phyloP scores from a whole-genome alignment of 2,797 vertebrate genomes.

The Leucoraja ocellata region DNA sequence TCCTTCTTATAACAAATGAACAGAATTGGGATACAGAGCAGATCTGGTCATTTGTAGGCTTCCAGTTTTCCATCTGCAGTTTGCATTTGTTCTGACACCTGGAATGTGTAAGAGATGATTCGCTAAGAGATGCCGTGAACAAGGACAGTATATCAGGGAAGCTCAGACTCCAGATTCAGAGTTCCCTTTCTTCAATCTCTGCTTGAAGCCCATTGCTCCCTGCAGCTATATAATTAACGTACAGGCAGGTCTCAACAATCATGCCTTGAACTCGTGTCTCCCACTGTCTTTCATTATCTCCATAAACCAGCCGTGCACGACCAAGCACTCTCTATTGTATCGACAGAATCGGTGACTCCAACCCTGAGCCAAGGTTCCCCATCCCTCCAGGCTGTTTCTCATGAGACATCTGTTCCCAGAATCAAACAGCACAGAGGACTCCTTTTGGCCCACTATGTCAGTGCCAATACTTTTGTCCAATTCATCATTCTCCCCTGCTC shows the following conservation, averaged over 20 bases:
- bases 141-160: not conserved
- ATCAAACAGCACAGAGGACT: not conserved
- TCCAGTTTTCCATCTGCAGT: not conserved
- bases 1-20: not conserved
- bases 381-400: constrained; percentile 15
- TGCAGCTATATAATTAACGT: constrained; percentile 36
- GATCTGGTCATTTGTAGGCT: not conserved
- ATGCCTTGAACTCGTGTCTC: constrained; percentile 12
- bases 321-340: constrained; percentile 9
- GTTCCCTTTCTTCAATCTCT: constrained; percentile 6
- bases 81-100: not conserved
- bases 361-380: not conserved
- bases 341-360: not conserved
- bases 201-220: constrained; percentile 31
- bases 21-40: not conserved
- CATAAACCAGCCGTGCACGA: too few relatives aligned
- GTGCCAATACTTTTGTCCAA: not conserved
- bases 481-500: not conserved
- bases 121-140: not conserved
- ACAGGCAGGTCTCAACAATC: constrained; percentile 18
- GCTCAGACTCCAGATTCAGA: constrained; percentile 2
- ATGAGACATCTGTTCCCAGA: constrained; percentile 23
- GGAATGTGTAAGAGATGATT: constrained; percentile 28
- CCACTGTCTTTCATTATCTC: constrained; percentile 31
- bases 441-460: not conserved